Base-by-base conservation (phyloP, 2,888 invertebrate species). In the Autographa gamma region DNA sequence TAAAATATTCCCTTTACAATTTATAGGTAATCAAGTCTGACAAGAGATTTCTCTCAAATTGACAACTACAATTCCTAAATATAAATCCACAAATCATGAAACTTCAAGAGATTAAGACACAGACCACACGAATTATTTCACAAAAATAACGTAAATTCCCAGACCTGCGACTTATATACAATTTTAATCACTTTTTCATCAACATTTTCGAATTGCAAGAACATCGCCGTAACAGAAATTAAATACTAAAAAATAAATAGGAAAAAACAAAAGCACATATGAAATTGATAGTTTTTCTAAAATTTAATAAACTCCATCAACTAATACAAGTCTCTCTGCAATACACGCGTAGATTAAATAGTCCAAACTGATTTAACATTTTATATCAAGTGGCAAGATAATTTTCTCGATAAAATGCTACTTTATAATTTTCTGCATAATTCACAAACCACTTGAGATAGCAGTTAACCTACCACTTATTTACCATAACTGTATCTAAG, bases 131-230 rank as follows among this genome's bases (percentile, higher is more conserved):
- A 5, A 13, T 25, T 56, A 25, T 48, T n/a, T 8, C 14, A 56
- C 2, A 7, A n/a, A 32, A 32, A 16, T 59, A 59, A 31, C 2
- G 31, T 13, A 59, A 60, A 60, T 54, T 13, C 11, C 18, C 38
- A 38, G 2, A 81, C 74, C 79, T 81, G 60, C 34, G 77, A 63
- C 14, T 48, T 16, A n/a, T 69, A 72, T 6, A 73, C 60, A 18
- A 71, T 32, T 31, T 60, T 69, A 32, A 43, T 14, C 14, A 60
- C 19, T 73, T 60, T 77, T 61, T 43, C 63, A 34, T 7, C 11
- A 56, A 67, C 13, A 32, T 56, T 69, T 63, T 73, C 59, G 14
- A 60, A 69, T 63, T 77, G 64, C 63, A 81, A 19, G 75, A 81
- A 70, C 32, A 73, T 43, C 34, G 76, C 79, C 79, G 69, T 77